Evolutionary conservation across 2,888 invertebrate genomes (phyloP), one percentile per base, ranked within the genome.

Genomic region (Cylloceria caligata): DNA sequence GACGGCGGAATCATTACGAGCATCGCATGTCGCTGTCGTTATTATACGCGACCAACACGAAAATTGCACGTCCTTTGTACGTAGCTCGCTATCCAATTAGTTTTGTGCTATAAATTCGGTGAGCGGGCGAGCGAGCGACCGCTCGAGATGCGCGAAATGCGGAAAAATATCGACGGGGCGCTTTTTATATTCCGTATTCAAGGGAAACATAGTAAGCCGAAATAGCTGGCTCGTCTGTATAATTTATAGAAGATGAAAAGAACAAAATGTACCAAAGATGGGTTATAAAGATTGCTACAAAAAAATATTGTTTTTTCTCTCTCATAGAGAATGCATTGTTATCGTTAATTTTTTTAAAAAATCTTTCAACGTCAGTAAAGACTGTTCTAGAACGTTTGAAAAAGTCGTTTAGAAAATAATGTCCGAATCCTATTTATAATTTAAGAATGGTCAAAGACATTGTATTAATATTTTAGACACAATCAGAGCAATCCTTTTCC

Each of bases 11-110:
- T 24, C 62, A 11, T 21, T 34, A 9, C 13, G 60, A 11, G 36
- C 9, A 36, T 60, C 60, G 57, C 60, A 7, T 21, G 27, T 36
- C 49, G 69, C 62, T 34, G 16, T 80, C 55, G n/a, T 36, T 47
- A 45, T 69, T 39, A 24, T 39, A 36, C n/a, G 19, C 16, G 9
- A 2, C 11, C 5, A 64, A 5, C 27, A 11, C 11, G 30, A 36
- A 71, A 82, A 79, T 67, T 39, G 73, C 73, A 72, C 77, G 79
- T 74, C 74, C 30, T 57, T 27, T 6, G 24, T 21, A 52, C 3
- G 65, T 82, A 24, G 71, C 49, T 27, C n/a, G 64, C 71, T 67
- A 65, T 64, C 75, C 82, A 82, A 82, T 82, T 82, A 79, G 82
- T 49, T 75, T 82, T 82, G 79, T 60, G 30, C 75, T 36, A 80